Conservation (phyloP, 2,797 vertebrate species). For the Hemibagrus guttatus region DNA sequence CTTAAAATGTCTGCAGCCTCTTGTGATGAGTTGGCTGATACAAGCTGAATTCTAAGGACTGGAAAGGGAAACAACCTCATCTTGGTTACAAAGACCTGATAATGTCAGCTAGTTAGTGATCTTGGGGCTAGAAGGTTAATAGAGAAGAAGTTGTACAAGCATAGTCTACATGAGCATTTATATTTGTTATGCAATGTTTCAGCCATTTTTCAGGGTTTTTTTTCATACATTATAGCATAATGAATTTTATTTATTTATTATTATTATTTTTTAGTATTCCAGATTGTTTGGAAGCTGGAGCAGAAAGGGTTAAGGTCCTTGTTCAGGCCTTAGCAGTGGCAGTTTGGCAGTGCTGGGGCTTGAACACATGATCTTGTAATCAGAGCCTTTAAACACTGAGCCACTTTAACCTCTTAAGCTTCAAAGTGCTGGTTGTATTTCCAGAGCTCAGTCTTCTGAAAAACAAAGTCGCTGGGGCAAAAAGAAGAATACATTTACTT, state of each 20-base stretch:
- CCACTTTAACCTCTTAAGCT: background rate
- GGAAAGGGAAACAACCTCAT: conserved; percentile 1
- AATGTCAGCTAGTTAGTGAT: background rate
- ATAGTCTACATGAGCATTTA: background rate
- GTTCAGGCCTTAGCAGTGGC: no score
- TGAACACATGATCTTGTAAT: no score
- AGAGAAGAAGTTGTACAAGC: background rate
- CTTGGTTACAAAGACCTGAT: background rate
- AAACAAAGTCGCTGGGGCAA: background rate
- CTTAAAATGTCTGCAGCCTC: background rate
- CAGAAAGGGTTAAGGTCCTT: no score
- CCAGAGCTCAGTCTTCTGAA: background rate
- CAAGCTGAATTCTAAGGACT: background rate
- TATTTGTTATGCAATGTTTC: background rate
- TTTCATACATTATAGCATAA: background rate
- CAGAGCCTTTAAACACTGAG: no score
- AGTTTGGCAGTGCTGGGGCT: no score
- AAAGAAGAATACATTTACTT: background rate
- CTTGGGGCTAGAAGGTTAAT: background rate
- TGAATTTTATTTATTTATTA: no score
- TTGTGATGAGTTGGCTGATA: conserved; percentile 6
- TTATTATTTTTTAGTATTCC: no score
- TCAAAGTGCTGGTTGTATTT: no score
- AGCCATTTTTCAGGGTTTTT: background rate
- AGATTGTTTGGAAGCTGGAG: no score